These are phyloP conservation scores for Psix sp. DNA, from an alignment of 1,140 invertebrate species.

Conservation along the genomic window DNA sequence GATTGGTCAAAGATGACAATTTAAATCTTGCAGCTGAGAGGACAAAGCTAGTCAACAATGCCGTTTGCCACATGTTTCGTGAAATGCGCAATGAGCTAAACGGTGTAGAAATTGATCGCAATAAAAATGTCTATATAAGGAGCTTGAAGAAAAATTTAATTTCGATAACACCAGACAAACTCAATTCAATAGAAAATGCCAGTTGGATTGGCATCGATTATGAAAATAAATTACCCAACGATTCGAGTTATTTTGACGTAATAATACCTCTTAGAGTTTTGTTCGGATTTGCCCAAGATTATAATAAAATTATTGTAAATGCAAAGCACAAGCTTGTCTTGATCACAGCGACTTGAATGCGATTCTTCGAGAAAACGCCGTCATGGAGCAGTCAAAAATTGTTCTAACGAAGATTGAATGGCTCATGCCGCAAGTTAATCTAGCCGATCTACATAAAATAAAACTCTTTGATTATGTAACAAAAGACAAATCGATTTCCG, in stretches of 20 bases:
- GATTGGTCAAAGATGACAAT: constrained; percentile 25
- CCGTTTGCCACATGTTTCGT: constrained; percentile 60
- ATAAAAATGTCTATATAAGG: constrained; percentile 68
- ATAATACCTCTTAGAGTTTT: constrained; percentile 68
- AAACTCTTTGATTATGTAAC: constrained; percentile 51
- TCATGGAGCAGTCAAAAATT: background rate
- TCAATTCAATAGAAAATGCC: constrained; percentile 51
- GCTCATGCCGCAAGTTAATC: constrained; percentile 33
- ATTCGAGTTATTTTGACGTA: constrained; percentile 62
- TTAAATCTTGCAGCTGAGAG: constrained; percentile 45
- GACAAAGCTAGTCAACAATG: background rate
- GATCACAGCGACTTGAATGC: constrained; percentile 64
- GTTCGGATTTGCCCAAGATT: constrained; percentile 75
- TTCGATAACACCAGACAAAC: constrained; percentile 53
- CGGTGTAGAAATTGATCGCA: constrained; percentile 69
- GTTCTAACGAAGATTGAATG: background rate
- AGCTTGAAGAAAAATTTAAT: constrained; percentile 70
- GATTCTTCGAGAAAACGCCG: constrained; percentile 10
- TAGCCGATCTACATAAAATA: constrained; percentile 49
- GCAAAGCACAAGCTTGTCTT: constrained; percentile 75
- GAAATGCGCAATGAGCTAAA: constrained; percentile 65
- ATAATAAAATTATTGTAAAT: constrained; percentile 73
- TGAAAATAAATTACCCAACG: constrained; percentile 14
- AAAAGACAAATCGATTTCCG: constrained; percentile 40
- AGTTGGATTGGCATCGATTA: constrained; percentile 53